Conservation (phyloP, 2,888 invertebrate species). For the Drosophila austrosaltans region DNA sequence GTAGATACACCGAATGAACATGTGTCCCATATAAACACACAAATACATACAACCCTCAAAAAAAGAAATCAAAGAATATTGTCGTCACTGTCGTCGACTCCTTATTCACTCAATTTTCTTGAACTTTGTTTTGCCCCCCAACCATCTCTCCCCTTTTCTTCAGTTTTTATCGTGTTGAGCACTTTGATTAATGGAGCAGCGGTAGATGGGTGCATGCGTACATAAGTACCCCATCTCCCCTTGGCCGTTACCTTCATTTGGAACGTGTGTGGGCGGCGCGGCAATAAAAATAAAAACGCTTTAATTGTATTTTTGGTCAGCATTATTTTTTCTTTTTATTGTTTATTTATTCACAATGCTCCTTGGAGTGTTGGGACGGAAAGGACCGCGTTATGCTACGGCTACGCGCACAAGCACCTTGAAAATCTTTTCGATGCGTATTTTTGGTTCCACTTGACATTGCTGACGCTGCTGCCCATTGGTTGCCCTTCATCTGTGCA, state of each 20-base stretch:
- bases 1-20: neutral
- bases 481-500: slow-evolving; percentile 34
- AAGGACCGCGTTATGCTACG: slow-evolving; percentile 7
- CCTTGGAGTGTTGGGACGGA: slow-evolving; percentile 10
- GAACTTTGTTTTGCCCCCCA: neutral
- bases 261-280: slow-evolving; percentile 20
- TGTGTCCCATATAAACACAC: neutral
- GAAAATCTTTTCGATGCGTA: slow-evolving; percentile 23
- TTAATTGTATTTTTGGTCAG: slow-evolving; percentile 47
- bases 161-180: neutral
- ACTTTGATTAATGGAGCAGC: neutral
- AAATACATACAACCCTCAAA: neutral
- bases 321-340: slow-evolving; percentile 24
- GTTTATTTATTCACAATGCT: slow-evolving; percentile 54
- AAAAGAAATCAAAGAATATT: neutral
- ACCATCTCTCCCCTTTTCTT: neutral
- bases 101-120: neutral
- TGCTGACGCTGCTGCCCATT: slow-evolving; percentile 20
- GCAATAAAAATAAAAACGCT: slow-evolving; percentile 48
- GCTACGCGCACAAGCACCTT: slow-evolving; percentile 8
- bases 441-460: slow-evolving; percentile 30
- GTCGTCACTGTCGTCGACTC: slow-evolving; percentile 3
- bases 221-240: slow-evolving; percentile 2
- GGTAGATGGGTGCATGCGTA: neutral
- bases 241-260: slow-evolving; percentile 20